Percentiles rank a stretch among this genome's conserved stretches.
Evolutionary conservation across 2,113 vertebrate species (phyloP).

Genomic region (Macrotus californicus): DNA sequence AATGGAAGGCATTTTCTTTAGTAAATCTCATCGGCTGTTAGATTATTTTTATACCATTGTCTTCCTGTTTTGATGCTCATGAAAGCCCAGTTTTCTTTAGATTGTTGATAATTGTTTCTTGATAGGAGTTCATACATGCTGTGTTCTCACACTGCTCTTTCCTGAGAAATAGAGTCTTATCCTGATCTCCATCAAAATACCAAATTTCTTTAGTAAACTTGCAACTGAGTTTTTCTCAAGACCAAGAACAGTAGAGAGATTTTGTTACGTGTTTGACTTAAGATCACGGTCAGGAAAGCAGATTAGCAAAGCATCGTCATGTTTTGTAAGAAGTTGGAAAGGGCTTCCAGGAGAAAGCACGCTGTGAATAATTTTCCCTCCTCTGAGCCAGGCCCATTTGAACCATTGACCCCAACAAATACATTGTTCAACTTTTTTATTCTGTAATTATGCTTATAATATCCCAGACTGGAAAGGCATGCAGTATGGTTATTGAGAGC

Average conservation of each 20-base stretch:
- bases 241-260: background rate
- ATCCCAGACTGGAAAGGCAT: background rate
- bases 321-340: slow-evolving; percentile 27
- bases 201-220: background rate
- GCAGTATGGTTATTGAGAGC: background rate
- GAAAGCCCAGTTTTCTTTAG: background rate
- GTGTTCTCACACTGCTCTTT: background rate
- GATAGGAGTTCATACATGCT: background rate
- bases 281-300: slow-evolving; percentile 7
- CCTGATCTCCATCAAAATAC: slow-evolving; percentile 21
- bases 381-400: background rate
- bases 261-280: background rate
- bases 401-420: background rate
- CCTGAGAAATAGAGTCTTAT: background rate
- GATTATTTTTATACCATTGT: slow-evolving; percentile 28
- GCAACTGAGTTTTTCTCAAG: slow-evolving; percentile 21
- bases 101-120: slow-evolving; percentile 37
- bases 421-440: background rate
- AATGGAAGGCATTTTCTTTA: slow-evolving; percentile 43
- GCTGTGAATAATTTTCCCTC: background rate
- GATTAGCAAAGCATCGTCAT: background rate
- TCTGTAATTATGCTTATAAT: background rate
- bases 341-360: background rate
- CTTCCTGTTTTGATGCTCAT: slow-evolving; percentile 30
- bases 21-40: background rate